Conservation (phyloP, 2,113 vertebrate species). For the Bolborhynchus lineola region DNA sequence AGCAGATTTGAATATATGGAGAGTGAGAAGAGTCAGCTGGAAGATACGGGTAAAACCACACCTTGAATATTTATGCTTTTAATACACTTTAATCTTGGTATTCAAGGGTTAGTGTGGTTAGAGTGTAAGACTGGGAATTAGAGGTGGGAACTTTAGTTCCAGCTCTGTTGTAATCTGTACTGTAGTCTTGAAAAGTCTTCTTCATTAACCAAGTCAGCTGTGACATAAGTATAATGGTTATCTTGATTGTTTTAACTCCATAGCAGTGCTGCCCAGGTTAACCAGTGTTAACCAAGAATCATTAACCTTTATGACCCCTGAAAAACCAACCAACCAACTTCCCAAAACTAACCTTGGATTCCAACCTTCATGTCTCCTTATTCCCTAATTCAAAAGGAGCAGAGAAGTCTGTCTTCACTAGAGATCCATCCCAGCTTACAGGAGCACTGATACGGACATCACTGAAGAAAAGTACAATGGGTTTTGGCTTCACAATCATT, state of each 20-base stretch:
- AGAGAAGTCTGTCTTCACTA: slow-evolving; percentile 82
- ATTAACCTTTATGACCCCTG: background rate
- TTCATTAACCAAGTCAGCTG: background rate
- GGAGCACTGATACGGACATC: slow-evolving; percentile 86
- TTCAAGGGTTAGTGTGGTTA: background rate
- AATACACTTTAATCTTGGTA: background rate
- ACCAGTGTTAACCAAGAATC: background rate
- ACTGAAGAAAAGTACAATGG: slow-evolving; percentile 90
- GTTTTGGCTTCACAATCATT: slow-evolving; percentile 98
- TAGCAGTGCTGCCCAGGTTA: background rate
- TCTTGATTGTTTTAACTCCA: background rate
- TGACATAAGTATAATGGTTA: background rate
- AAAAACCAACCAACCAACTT: background rate
- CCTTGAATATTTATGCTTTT: background rate
- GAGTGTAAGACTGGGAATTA: background rate
- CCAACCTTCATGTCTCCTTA: background rate
- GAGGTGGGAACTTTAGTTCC: background rate
- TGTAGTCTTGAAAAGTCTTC: background rate
- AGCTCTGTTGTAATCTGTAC: background rate
- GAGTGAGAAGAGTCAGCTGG: background rate
- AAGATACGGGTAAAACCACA: background rate
- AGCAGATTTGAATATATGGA: background rate
- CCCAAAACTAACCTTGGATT: background rate
- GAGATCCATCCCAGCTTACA: slow-evolving; percentile 90
- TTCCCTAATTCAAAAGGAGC: slow-evolving; percentile 44